These are phyloP conservation scores for Cheilosia impressa DNA, from an alignment of 2,888 invertebrate species.

Conservation along the genomic window DNA sequence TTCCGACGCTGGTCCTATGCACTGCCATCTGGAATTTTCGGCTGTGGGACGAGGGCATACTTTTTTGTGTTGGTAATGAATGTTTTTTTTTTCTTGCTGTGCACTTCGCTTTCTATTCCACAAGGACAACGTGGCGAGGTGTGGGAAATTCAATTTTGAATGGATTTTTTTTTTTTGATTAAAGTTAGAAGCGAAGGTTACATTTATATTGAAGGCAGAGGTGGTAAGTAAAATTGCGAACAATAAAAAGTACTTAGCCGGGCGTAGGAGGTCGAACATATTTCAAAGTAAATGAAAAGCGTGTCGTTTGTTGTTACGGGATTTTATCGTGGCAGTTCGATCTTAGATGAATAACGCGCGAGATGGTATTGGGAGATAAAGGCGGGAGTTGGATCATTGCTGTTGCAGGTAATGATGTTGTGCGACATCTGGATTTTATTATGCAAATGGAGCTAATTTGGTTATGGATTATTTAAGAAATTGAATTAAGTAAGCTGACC, in stretches of 20 bases:
- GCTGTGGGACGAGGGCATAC: conserved; percentile 6
- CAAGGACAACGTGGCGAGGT: conserved; percentile 35
- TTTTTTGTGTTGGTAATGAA: conserved; percentile 38
- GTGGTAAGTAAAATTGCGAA: conserved; percentile 40
- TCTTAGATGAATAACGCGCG: too few relatives aligned
- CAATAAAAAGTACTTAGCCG: conserved; percentile 60
- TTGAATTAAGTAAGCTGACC: too few relatives aligned
- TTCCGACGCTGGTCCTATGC: conserved; percentile 30
- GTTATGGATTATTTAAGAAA: too few relatives aligned
- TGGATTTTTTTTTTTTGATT: conserved; percentile 31
- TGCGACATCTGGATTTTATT: too few relatives aligned
- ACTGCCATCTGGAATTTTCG: conserved; percentile 38
- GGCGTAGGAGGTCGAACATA: conserved; percentile 25
- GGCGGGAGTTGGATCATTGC: too few relatives aligned
- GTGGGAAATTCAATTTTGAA: conserved; percentile 67
- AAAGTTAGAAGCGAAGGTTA: conserved; percentile 27
- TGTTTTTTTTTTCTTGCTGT: conserved; percentile 12
- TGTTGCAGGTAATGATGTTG: too few relatives aligned
- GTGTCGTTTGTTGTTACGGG: too few relatives aligned
- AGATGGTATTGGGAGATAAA: too few relatives aligned
- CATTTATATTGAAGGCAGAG: neutral
- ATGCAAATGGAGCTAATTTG: too few relatives aligned
- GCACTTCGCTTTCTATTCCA: conserved; percentile 16
- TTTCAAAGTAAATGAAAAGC: conserved; percentile 44
- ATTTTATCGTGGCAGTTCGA: too few relatives aligned